Evolutionary conservation across 2,888 invertebrate genomes (phyloP).

Genomic region (Tyria jacobaeae): DNA sequence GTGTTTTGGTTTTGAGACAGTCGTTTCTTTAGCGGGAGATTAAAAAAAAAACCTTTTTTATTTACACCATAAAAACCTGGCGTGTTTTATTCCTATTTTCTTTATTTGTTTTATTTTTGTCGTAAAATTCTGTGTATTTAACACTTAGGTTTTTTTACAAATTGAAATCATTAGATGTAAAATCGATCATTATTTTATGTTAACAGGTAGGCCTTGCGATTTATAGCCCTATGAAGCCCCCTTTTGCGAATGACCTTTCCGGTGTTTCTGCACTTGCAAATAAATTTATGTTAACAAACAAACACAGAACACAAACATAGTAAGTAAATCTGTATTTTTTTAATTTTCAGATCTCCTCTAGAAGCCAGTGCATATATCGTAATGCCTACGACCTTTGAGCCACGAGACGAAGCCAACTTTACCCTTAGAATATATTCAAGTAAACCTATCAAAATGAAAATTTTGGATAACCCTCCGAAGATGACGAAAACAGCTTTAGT

Average conservation of each 20-base stretch:
- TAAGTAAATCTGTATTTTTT: neutral
- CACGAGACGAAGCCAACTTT: slow-evolving; percentile 95
- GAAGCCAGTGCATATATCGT: slow-evolving; percentile 94
- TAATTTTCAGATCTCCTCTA: slow-evolving; percentile 89
- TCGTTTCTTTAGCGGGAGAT: no score
- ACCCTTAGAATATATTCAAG: slow-evolving; percentile 93
- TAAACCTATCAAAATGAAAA: slow-evolving; percentile 91
- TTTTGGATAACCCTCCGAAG: slow-evolving; percentile 89
- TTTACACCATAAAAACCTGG: no score
- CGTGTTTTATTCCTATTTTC: no score
- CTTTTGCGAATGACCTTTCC: slow-evolving; percentile 5
- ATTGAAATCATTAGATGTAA: no score
- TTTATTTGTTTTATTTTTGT: no score
- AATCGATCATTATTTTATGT: no score
- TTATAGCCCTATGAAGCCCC: neutral
- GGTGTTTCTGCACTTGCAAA: neutral
- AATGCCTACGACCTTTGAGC: slow-evolving; percentile 96
- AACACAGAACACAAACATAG: neutral
- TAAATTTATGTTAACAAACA: neutral
- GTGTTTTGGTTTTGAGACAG: no score
- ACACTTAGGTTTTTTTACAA: no score
- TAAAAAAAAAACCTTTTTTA: no score
- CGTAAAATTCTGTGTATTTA: no score
- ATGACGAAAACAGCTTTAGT: slow-evolving; percentile 91
- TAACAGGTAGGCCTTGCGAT: neutral